Base-by-base conservation (phyloP, 2,113 vertebrate genomes). In the Chamaea fasciata region DNA sequence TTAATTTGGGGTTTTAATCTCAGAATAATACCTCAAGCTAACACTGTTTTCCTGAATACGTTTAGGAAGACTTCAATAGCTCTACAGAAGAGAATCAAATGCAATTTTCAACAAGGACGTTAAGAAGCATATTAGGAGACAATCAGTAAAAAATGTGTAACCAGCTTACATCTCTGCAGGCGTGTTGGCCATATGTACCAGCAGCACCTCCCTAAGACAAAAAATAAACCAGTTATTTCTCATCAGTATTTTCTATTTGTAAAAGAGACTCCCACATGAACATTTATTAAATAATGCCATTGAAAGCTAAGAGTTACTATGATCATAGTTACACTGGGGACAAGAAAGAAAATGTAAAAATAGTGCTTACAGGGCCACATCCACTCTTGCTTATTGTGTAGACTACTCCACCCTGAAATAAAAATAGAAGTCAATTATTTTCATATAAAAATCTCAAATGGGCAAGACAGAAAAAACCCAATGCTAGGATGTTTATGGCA, bases 311-410 rank as follows among this genome's bases (percentile, higher is more conserved):
- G 31, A 69, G 15, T 64, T 77, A 26, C 22, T 80, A 52, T 17
- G 23, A 89, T 60, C 31, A 53, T 1, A 74, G 13, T 74, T 68
- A 30, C 14, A 7, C 23, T 12, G 3, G 21, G 37, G 31, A 19
- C 13, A 83, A 52, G 68, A 69, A 41, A 47, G 4, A 37, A 71
- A 92, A 69, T 1, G 1, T 46, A 73, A 83, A 42, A 84, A 57
- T 55, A 65, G 18, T 86, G 22, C 96, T 97, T 97, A 97, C 97
- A 81, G 96, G 94, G 49, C 1, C 90, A 83, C 97, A 97, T 60
- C 97, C 96, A 41, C 13, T 83, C 62, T 27, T 85, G 78, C 92
- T 94, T 90, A 95, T 91, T 70, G 96, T 94, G 57, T 96, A 96
- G 64, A 97, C 94, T 63, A 83, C 35, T 30, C 85, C 94, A 68